Conservation (phyloP, 2,888 invertebrate species). For the Hypercompe scribonia region DNA sequence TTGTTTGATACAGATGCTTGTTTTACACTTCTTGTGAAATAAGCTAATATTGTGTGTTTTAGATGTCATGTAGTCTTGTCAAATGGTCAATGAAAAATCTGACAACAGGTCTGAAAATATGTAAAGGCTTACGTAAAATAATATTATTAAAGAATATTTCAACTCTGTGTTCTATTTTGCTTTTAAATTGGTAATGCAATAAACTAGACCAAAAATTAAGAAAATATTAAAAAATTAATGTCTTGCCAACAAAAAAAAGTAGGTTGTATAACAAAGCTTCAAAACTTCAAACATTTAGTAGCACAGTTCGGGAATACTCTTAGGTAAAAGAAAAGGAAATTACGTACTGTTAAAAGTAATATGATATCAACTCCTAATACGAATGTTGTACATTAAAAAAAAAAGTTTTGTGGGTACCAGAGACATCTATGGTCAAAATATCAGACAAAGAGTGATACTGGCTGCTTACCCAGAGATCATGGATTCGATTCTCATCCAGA, state of each 20-base stretch:
- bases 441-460: too few species aligned
- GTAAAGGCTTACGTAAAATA: too few species aligned
- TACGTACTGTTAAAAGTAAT: neutral
- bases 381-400: neutral
- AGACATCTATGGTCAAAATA: neutral
- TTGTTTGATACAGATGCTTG: neutral
- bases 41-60: neutral
- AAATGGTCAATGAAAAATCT: neutral
- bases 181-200: neutral
- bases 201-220: neutral
- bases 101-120: too few species aligned
- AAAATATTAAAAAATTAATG: neutral
- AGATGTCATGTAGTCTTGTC: neutral
- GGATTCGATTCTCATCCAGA: too few species aligned
- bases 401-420: too few species aligned
- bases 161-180: too few species aligned
- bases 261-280: neutral
- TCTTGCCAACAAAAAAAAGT: neutral
- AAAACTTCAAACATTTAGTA: neutral
- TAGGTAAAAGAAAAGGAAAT: neutral
- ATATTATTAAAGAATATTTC: too few species aligned
- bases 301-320: neutral
- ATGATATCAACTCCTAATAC: neutral
- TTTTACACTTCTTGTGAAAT: neutral
- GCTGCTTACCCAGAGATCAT: too few species aligned